Percentiles rank a stretch among this genome's conserved stretches.
Conservation (phyloP, 2,113 vertebrate species). For the Carettochelys insculpta region DNA sequence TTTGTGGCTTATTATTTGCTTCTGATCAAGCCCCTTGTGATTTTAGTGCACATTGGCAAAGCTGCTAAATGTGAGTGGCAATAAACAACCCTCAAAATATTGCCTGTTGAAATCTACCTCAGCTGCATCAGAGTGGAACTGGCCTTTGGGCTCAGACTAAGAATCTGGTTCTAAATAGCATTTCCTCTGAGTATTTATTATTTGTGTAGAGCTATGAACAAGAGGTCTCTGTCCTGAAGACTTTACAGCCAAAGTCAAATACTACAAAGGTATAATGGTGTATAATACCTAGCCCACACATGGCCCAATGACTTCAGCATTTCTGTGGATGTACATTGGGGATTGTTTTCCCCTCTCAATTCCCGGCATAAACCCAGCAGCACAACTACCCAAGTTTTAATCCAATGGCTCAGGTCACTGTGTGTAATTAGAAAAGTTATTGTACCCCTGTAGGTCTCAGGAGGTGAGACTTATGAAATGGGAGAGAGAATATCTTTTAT, state of each 20-base stretch:
- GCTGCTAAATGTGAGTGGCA: too few relatives aligned
- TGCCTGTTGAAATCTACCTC: too few relatives aligned
- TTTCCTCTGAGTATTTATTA: not conserved
- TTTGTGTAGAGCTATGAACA: not conserved
- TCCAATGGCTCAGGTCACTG: not conserved
- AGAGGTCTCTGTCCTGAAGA: not conserved
- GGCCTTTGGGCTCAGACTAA: not conserved
- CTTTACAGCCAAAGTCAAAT: not conserved
- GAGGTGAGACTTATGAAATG: not conserved
- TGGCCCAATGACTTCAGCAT: not conserved
- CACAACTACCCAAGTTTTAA: not conserved
- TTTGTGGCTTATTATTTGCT: too few relatives aligned
- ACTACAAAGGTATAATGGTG: too few relatives aligned
- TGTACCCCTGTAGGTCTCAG: not conserved
- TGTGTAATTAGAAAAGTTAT: not conserved
- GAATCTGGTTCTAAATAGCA: not conserved
- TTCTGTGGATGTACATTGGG: not conserved
- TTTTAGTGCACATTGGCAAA: too few relatives aligned
- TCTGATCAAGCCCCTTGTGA: too few relatives aligned
- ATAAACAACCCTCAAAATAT: too few relatives aligned
- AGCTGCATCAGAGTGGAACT: not conserved
- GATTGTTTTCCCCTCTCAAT: not conserved
- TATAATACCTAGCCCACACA: too few relatives aligned
- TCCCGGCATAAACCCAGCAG: not conserved
- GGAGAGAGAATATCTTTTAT: not conserved